Conservation (phyloP, 2,797 vertebrate genomes). For the Poecile montanus region DNA sequence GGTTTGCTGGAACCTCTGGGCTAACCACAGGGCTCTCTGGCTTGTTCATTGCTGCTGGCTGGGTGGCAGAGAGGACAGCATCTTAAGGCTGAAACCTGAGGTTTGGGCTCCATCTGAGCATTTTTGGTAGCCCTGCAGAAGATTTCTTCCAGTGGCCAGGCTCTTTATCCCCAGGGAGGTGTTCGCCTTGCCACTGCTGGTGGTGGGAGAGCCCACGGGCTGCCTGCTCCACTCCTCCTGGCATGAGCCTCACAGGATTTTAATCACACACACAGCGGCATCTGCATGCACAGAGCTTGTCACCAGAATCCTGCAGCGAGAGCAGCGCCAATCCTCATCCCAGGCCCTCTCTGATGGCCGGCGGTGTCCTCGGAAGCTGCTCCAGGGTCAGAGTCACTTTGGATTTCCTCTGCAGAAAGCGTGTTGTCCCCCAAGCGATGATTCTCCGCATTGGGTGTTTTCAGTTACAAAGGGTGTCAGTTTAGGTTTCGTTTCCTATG, state of each 20-base stretch:
- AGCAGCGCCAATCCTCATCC: accelerated
- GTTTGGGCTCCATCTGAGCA: background rate
- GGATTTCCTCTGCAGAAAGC: background rate
- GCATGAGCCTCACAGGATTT: background rate
- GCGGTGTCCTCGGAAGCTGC: background rate
- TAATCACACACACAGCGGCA: background rate
- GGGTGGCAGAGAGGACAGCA: background rate
- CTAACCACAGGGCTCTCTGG: accelerated
- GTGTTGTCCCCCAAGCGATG: background rate
- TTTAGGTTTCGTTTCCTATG: background rate
- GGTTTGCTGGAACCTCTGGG: background rate
- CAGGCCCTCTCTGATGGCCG: accelerated
- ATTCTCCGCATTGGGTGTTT: background rate
- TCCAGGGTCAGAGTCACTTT: accelerated
- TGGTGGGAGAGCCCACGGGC: background rate
- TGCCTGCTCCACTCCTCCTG: background rate
- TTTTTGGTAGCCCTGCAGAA: background rate
- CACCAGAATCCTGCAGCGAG: background rate
- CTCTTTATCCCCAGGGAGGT: background rate
- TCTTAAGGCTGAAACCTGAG: background rate
- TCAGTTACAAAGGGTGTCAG: background rate
- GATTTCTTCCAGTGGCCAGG: background rate
- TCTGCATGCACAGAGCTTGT: background rate
- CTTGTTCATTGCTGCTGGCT: background rate
- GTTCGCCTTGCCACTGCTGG: background rate